Evolutionary conservation across 2,888 invertebrate genomes (phyloP).

Genomic region (Neoaliturus tenellus): DNA sequence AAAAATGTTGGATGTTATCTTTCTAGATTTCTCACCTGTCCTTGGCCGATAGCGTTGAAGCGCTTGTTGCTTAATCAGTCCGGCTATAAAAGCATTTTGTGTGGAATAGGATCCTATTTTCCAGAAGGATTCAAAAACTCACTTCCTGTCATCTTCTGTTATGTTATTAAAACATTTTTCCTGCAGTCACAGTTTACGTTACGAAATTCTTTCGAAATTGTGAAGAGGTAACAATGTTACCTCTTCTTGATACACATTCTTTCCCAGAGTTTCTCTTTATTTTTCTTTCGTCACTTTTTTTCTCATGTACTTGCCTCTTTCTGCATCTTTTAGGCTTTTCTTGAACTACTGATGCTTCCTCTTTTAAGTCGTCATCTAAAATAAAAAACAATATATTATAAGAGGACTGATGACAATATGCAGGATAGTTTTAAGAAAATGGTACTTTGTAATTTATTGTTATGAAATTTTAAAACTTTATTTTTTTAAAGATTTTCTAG

Average conservation of each 20-base stretch:
- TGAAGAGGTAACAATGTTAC: slow-evolving; percentile 21
- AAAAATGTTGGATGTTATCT: slow-evolving; percentile 44
- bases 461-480: too few species aligned
- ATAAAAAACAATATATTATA: too few species aligned
- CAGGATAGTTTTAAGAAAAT: too few species aligned
- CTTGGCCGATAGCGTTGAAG: slow-evolving; percentile 18
- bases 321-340: slow-evolving; percentile 11
- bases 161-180: slow-evolving; percentile 23
- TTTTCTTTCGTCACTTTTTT: slow-evolving; percentile 18
- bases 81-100: slow-evolving; percentile 53
- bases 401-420: too few species aligned
- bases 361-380: too few species aligned
- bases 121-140: slow-evolving; percentile 48
- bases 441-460: too few species aligned
- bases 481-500: too few species aligned
- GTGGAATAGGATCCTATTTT: slow-evolving; percentile 47
- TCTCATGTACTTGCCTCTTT: slow-evolving; percentile 26
- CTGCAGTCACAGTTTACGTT: slow-evolving; percentile 12
- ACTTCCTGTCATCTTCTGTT: slow-evolving; percentile 35
- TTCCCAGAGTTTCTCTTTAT: slow-evolving; percentile 21
- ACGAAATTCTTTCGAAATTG: slow-evolving; percentile 14
- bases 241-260: not conserved
- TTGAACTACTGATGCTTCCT: too few species aligned
- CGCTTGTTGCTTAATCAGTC: slow-evolving; percentile 39
- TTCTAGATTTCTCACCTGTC: slow-evolving; percentile 7